Evolutionary conservation across 1,140 invertebrate species (phyloP), one percentile per base, ranked within the genome.

Genomic region (Eubasilissa regina): DNA sequence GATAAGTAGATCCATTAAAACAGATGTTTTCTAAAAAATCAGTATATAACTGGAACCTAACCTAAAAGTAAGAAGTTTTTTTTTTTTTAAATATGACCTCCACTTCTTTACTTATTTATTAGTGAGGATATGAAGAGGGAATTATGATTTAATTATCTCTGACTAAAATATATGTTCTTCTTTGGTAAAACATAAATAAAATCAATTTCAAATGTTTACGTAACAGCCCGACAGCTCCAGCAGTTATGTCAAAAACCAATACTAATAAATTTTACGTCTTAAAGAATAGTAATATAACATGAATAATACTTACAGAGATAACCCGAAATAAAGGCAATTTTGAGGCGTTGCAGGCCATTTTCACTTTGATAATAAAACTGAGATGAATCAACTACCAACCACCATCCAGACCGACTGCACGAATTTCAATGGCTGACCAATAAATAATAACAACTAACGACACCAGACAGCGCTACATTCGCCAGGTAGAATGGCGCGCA

Each of bases 291-390:
- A 56, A 55, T 74, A 15, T 10, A 25, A 56, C n/a, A 13, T 53
- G 12, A 74, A 44, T 74, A 44, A 35, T 6, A 78, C 77, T 78
- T 62, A 78, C 77, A 12, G 77, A 78, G 35, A 78, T 73, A 53
- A 45, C 68, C 56, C 77, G 25, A 17, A 78, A 60, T 12, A 78
- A 48, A 56, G 77, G 77, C 66, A 78, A 62, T 78, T 78, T 78
- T 48, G 77, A 78, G 68, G 77, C 77, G 66, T 78, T 78, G 68
- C 77, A 78, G 58, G 77, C 77, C 77, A 78, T 78, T 78, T 78
- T 74, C 60, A 7, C 15, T 70, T 70, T 48, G 48, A 70, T 51
- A 64, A 70, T 51, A 13, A 21, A 51, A 48, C 17, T 64, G 21
- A 11, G 25, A 45, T 47, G 25, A 35, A 35, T 6, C 48, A 15